phyloP scores from a whole-genome alignment of 23 tunicate species.

The Trididemnum miniatum region DNA sequence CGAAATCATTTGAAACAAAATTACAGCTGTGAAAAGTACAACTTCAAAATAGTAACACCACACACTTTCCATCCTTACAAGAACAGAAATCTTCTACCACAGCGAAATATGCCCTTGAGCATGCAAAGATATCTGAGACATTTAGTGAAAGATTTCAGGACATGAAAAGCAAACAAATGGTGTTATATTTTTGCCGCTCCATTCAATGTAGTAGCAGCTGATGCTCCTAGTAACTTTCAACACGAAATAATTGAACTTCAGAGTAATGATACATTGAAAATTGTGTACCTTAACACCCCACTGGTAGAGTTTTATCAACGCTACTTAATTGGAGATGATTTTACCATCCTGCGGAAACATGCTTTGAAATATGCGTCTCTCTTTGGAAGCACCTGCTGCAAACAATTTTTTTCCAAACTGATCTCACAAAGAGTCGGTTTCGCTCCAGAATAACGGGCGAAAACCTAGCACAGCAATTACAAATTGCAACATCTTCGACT shows the following conservation, averaged over 20 bases:
- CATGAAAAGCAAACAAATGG: slow-evolving; percentile 59
- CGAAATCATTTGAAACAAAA: slow-evolving; percentile 51
- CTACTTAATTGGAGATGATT: slow-evolving; percentile 59
- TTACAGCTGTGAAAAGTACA: slow-evolving; percentile 59
- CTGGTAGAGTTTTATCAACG: slow-evolving; percentile 57
- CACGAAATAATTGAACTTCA: slow-evolving; percentile 39
- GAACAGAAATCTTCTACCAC: slow-evolving; percentile 63
- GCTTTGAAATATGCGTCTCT: slow-evolving; percentile 50
- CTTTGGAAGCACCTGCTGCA: slow-evolving; percentile 45
- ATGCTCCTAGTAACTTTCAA: slow-evolving; percentile 41
- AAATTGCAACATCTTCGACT: slow-evolving; percentile 47
- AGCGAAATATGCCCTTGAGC: slow-evolving; percentile 62
- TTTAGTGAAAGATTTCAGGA: slow-evolving; percentile 63
- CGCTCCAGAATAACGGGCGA: slow-evolving; percentile 38
- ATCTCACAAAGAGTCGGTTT: slow-evolving; percentile 36
- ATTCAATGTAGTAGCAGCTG: slow-evolving; percentile 53
- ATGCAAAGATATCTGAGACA: slow-evolving; percentile 47
- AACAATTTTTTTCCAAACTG: slow-evolving; percentile 50
- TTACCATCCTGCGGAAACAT: slow-evolving; percentile 61
- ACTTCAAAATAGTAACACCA: slow-evolving; percentile 49
- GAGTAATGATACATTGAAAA: slow-evolving; percentile 32
- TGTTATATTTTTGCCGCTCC: slow-evolving; percentile 63
- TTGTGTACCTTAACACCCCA: slow-evolving; percentile 40
- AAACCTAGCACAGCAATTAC: slow-evolving; percentile 18
- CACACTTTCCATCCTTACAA: slow-evolving; percentile 71